Base-by-base conservation (phyloP, 92 coral and sea anemone species). In the Meandrina meandrites region DNA sequence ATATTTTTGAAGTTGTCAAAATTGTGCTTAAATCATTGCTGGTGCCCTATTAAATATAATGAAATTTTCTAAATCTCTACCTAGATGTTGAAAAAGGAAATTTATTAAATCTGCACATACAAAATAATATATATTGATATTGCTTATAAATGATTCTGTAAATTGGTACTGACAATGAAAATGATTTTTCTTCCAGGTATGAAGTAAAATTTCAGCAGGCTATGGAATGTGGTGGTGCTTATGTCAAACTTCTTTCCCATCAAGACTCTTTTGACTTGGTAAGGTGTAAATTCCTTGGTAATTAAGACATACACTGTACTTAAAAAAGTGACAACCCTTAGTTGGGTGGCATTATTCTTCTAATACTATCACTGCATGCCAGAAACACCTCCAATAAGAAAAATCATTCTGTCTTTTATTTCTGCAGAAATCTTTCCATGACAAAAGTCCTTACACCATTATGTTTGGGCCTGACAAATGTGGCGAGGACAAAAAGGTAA, bases 401-500 rank as follows among this genome's bases (percentile, higher is more conserved):
- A 73, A 18, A 0, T 0, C 45, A 31, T 71, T 17, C 3, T 68
- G 40, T 66, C 0, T 22, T 58, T 60, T 68, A 28, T 64, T 30
- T 35, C 56, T 75, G 21, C 88, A 97, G 99, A 94, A 93, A 71
- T 68, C 89, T 67, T 97, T 97, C 76, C 96, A 94, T 50, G 99
- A 95, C 89, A 94, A 90, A 62, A 89, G 96, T 18, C 94, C 93
- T 10, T 97, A 97, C 83, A 92, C 98, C 50, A 97, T 97, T 70
- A 97, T 97, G 99, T 97, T 97, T 95, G 99, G 99, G 31, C 99
- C 99, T 28, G 99, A 97, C 91, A 97, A 97, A 68, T 97, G 99
- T 79, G 99, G 99, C 19, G 97, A 91, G 70, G 98, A 94, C 79
- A 93, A 96, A 48, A 97, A 95, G 95, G 99, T 97, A 54, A 68